Percentiles rank a stretch among this genome's conserved stretches.
These are phyloP conservation scores for Lutjanus campechanus DNA, from an alignment of 2,797 vertebrate genomes.

Conservation along the genomic window DNA sequence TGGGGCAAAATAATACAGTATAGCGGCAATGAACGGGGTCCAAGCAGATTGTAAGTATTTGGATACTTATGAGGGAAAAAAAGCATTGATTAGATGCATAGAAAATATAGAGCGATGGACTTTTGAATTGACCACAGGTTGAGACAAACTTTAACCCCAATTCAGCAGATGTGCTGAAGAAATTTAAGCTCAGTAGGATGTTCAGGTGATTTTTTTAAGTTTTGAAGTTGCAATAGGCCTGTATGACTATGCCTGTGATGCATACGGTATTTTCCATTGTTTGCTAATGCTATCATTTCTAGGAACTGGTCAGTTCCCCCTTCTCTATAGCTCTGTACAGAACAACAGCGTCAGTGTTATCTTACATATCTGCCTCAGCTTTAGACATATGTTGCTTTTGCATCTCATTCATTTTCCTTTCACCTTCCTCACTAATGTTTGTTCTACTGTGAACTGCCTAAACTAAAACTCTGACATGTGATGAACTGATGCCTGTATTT, in stretches of 20 bases:
- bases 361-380: background rate
- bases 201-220: too few species aligned
- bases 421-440: background rate
- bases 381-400: background rate
- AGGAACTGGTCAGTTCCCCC: background rate
- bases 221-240: too few species aligned
- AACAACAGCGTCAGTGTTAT: background rate
- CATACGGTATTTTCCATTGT: background rate
- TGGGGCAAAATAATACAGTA: too few species aligned
- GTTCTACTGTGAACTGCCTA: background rate
- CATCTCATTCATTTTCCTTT: background rate
- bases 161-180: too few species aligned
- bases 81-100: too few species aligned
- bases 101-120: too few species aligned
- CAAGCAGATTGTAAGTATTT: too few species aligned
- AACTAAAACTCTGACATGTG: background rate
- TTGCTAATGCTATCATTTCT: background rate
- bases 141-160: too few species aligned
- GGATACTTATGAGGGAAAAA: too few species aligned
- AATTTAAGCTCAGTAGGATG: too few species aligned
- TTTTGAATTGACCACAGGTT: too few species aligned
- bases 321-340: background rate
- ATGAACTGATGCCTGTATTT: slow-evolving; percentile 2
- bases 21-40: too few species aligned
- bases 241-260: background rate